Percentiles rank a stretch among this genome's conserved stretches.
phyloP scores from a whole-genome alignment of 2,113 vertebrate genomes.

The Ploceus nigricollis region DNA sequence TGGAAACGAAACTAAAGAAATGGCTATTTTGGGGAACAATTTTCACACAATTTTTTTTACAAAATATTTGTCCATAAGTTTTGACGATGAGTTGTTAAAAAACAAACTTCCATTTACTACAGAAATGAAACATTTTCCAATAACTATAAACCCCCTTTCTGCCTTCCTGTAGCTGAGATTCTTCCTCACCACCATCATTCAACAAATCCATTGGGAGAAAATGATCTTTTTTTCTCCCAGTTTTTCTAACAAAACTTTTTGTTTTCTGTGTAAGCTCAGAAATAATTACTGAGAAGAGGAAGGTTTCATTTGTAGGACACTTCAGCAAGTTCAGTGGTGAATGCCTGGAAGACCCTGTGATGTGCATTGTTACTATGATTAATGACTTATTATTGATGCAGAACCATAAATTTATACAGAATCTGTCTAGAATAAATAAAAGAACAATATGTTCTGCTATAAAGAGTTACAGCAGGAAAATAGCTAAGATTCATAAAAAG shows the following conservation, averaged over 20 bases:
- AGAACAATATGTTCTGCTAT: neutral
- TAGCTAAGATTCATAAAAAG: neutral
- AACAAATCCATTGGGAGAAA: neutral
- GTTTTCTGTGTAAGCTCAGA: neutral
- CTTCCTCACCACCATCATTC: neutral
- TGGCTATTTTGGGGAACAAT: neutral
- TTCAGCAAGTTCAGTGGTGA: neutral
- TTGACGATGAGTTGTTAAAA: neutral
- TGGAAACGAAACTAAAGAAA: neutral
- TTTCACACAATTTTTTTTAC: neutral
- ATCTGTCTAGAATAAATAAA: neutral
- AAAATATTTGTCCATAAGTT: neutral
- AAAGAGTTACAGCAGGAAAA: neutral
- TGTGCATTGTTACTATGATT: slow-evolving; percentile 10
- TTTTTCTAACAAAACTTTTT: neutral
- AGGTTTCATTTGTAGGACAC: neutral
- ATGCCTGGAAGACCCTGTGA: neutral
- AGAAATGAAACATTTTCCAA: neutral
- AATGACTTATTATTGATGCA: slow-evolving; percentile 34
- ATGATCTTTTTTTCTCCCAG: neutral
- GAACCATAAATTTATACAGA: neutral
- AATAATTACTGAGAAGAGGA: neutral
- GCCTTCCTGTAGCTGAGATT: neutral
- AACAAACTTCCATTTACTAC: neutral
- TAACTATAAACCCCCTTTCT: neutral